Evolutionary conservation across 2,113 vertebrate species (phyloP).

Genomic region (Lagopus leucura): DNA sequence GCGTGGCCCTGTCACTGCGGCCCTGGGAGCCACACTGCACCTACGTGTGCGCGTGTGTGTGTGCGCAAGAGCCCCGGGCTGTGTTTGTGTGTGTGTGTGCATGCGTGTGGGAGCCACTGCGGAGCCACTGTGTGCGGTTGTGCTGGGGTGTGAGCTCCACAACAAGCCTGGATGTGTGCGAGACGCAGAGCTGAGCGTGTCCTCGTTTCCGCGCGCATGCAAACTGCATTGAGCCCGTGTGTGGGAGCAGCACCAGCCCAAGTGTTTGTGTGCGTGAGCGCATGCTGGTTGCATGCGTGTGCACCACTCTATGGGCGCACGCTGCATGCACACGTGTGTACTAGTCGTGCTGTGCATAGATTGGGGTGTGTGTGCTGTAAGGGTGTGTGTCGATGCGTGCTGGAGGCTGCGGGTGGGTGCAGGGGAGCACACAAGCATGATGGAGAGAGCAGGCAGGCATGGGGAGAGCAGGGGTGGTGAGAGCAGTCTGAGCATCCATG

Average conservation of each 20-base stretch:
- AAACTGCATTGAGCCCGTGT: background rate
- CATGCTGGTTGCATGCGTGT: background rate
- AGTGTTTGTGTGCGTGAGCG: background rate
- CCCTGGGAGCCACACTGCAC: background rate
- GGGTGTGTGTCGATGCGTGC: background rate
- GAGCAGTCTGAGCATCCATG: rapidly evolving
- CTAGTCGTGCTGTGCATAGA: no score
- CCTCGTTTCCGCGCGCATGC: background rate
- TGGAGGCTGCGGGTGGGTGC: background rate
- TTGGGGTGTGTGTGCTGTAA: background rate
- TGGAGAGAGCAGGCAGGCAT: background rate
- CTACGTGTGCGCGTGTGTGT: background rate
- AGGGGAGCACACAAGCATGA: background rate
- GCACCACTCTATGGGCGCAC: background rate
- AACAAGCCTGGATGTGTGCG: rapidly evolving
- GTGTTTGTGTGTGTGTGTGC: background rate
- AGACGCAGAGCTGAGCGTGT: background rate
- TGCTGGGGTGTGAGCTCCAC: background rate
- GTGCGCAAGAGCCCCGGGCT: background rate
- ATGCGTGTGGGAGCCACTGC: background rate
- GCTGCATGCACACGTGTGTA: background rate
- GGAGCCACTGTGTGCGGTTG: background rate
- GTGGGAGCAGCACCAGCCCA: background rate
- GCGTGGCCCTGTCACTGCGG: background rate
- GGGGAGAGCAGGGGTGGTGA: background rate